Percentiles rank a stretch among this genome's conserved stretches.
These are phyloP conservation scores for Eciton burchellii DNA, from an alignment of 1,140 invertebrate species.

Conservation along the genomic window DNA sequence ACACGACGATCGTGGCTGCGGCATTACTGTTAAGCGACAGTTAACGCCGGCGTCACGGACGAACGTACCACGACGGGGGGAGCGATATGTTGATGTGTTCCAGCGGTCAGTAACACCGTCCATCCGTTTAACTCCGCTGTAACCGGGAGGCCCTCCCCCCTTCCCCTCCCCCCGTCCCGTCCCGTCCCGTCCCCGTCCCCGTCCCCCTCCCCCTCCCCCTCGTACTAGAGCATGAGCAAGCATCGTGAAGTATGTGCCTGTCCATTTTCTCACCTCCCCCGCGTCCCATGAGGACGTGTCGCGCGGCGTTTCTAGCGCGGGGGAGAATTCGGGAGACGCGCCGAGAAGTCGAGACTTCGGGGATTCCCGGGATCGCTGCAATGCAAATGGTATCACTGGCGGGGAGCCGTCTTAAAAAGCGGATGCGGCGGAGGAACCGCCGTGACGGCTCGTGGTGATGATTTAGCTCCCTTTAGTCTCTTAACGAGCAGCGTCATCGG, in stretches of 20 bases:
- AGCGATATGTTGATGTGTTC: constrained; percentile 42
- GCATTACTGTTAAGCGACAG: constrained; percentile 39
- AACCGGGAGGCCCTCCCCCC: no score
- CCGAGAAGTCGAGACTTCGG: constrained; percentile 34
- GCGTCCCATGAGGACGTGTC: constrained; percentile 52
- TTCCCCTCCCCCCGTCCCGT: no score
- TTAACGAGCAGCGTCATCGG: not conserved
- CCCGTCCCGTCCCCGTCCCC: no score
- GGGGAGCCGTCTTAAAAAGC: not conserved
- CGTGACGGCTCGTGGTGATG: no score
- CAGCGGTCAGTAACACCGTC: constrained; percentile 57
- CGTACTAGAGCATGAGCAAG: constrained; percentile 75
- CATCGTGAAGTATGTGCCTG: constrained; percentile 75
- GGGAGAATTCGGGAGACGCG: constrained; percentile 20
- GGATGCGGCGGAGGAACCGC: not conserved
- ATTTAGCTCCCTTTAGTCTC: not conserved
- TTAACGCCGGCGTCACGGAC: constrained; percentile 49
- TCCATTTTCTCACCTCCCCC: constrained; percentile 40
- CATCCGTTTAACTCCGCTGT: constrained; percentile 33
- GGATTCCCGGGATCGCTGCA: not conserved
- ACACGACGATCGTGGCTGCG: constrained; percentile 36
- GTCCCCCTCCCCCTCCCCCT: no score
- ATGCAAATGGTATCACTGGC: not conserved
- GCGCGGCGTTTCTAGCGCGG: constrained; percentile 23
- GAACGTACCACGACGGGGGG: constrained; percentile 40